phyloP scores from a whole-genome alignment of 2,888 invertebrate species.

The Blera fallax region DNA sequence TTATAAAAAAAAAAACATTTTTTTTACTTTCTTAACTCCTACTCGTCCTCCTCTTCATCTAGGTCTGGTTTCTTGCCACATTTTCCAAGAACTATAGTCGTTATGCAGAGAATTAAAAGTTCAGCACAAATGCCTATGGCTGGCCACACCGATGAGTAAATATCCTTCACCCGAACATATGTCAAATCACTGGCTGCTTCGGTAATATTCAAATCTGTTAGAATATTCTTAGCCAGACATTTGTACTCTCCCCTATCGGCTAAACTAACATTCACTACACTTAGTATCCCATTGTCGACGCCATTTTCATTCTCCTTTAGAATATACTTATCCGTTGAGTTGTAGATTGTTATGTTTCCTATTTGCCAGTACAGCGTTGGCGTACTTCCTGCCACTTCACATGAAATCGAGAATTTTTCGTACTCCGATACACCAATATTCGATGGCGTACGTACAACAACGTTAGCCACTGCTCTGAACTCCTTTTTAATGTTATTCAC shows the following conservation, averaged over 20 bases:
- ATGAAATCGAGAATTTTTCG: constrained; percentile 88
- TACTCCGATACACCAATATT: constrained; percentile 89
- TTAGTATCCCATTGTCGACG: constrained; percentile 84
- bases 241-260: constrained; percentile 86
- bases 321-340: constrained; percentile 79
- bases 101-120: constrained; percentile 93
- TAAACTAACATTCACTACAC: constrained; percentile 84
- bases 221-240: constrained; percentile 83
- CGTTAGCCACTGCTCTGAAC: constrained; percentile 81
- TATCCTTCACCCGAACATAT: constrained; percentile 89
- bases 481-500: constrained; percentile 74
- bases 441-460: constrained; percentile 83
- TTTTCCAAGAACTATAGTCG: constrained; percentile 96
- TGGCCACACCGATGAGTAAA: constrained; percentile 95
- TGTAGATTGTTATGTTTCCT: constrained; percentile 81
- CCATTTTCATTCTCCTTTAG: constrained; percentile 81
- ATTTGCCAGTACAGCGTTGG: constrained; percentile 86
- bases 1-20: neutral
- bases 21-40: neutral
- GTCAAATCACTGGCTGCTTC: constrained; percentile 77
- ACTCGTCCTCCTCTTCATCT: constrained; percentile 91
- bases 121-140: constrained; percentile 96
- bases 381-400: constrained; percentile 86
- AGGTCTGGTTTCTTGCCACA: constrained; percentile 92
- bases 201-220: constrained; percentile 68